These are phyloP conservation scores for Coracopsis vasa DNA, from an alignment of 2,113 vertebrate genomes.

Conservation along the genomic window DNA sequence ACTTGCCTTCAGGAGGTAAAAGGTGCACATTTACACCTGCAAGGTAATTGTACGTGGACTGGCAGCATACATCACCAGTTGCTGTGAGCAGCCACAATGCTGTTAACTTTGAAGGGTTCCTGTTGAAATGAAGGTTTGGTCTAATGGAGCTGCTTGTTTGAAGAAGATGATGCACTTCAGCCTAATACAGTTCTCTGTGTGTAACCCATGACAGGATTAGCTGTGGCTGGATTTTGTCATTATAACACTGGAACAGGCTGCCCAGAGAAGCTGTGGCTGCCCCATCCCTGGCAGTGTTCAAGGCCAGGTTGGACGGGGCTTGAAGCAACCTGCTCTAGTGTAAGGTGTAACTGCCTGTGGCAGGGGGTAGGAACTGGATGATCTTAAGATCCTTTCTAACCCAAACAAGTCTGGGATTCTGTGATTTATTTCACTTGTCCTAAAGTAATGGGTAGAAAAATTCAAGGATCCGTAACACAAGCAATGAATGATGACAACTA, in stretches of 20 bases:
- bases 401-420: not conserved
- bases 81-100: rapidly evolving
- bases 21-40: not conserved
- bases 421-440: not conserved
- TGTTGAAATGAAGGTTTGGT: not conserved
- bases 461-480: not conserved
- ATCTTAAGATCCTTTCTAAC: not conserved
- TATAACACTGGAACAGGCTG: not conserved
- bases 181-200: not conserved
- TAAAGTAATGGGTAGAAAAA: not conserved
- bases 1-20: not conserved
- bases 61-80: not conserved
- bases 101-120: not conserved
- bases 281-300: not conserved
- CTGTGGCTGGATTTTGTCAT: not conserved
- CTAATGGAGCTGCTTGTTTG: not conserved
- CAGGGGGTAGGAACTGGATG: not conserved
- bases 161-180: not conserved
- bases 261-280: not conserved
- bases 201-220: not conserved
- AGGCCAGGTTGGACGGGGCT: not conserved
- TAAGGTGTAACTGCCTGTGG: not conserved
- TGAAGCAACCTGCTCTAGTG: not conserved
- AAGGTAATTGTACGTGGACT: not conserved
- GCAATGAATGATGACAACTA: not conserved